phyloP scores from a whole-genome alignment of 2,113 vertebrate genomes.

The Equus przewalskii region DNA sequence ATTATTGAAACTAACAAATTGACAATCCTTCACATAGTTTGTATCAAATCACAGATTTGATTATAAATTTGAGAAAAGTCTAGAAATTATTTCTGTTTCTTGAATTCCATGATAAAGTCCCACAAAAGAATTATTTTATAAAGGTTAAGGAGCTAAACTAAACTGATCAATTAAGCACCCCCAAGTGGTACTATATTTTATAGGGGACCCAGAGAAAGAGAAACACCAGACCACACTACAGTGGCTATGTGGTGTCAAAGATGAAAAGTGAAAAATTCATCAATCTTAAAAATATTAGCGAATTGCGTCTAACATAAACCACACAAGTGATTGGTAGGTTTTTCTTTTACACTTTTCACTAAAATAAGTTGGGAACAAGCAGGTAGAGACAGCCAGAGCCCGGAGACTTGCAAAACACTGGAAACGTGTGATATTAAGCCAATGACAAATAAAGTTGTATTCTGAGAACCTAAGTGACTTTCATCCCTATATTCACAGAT shows the following conservation, averaged over 20 bases:
- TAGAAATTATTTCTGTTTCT: constrained; percentile 47
- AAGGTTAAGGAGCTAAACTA: constrained; percentile 41
- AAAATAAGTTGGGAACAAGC: background rate
- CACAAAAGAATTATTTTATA: background rate
- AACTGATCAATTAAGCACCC: background rate
- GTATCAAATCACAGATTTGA: background rate
- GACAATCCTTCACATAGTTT: background rate
- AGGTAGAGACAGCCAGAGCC: constrained; percentile 22
- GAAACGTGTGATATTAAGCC: constrained; percentile 11
- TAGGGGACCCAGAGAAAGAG: background rate
- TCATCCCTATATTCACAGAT: background rate
- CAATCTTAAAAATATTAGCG: background rate
- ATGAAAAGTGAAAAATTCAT: constrained; percentile 33
- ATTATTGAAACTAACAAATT: background rate
- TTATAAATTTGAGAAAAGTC: background rate
- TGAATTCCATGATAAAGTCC: constrained; percentile 20
- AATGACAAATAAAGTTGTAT: constrained; percentile 53
- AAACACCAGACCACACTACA: background rate
- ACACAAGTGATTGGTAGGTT: background rate
- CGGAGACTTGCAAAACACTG: background rate
- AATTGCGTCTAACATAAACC: background rate
- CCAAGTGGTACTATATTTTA: background rate
- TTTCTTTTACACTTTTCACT: constrained; percentile 62
- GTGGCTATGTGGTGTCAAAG: background rate
- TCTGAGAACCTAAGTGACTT: background rate